A percentile compares a stretch with the other conserved stretches of the same genome.
Evolutionary conservation across 64 coral and sea anemone genomes (phyloP).

Genomic region (Acropora tenuis): DNA sequence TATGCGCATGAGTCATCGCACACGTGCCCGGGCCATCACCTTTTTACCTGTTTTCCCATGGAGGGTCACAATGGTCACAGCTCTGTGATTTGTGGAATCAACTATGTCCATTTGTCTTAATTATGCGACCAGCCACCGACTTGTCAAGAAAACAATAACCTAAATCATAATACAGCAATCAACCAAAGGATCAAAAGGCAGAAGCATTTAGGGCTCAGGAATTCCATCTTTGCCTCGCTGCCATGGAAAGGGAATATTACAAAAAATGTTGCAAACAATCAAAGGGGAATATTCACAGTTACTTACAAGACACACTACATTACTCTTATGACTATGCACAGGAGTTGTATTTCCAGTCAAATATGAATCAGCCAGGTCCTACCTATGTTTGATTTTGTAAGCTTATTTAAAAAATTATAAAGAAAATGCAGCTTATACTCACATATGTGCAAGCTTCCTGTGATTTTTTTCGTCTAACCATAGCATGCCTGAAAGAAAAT

Average conservation of each 20-base stretch:
- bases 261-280: constrained; percentile 18
- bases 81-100: constrained; percentile 57
- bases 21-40: too few relatives aligned
- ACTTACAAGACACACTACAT: constrained; percentile 39
- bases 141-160: constrained; percentile 55
- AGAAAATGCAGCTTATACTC: too few relatives aligned
- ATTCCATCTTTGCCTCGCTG: background rate
- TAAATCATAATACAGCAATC: constrained; percentile 24
- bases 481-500: too few relatives aligned
- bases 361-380: background rate
- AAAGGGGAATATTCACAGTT: background rate
- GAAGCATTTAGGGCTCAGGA: background rate
- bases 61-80: too few relatives aligned
- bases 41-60: too few relatives aligned
- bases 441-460: too few relatives aligned
- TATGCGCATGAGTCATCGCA: too few relatives aligned
- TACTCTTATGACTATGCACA: constrained; percentile 36
- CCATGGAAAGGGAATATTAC: background rate
- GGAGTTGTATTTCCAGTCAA: constrained; percentile 6
- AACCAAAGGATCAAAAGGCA: background rate
- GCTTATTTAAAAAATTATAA: too few relatives aligned
- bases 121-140: constrained; percentile 46
- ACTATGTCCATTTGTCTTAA: constrained; percentile 28
- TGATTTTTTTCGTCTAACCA: too few relatives aligned
- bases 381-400: too few relatives aligned